Evolutionary conservation across 2,113 vertebrate species (phyloP).

Genomic region (Mugil cephalus): DNA sequence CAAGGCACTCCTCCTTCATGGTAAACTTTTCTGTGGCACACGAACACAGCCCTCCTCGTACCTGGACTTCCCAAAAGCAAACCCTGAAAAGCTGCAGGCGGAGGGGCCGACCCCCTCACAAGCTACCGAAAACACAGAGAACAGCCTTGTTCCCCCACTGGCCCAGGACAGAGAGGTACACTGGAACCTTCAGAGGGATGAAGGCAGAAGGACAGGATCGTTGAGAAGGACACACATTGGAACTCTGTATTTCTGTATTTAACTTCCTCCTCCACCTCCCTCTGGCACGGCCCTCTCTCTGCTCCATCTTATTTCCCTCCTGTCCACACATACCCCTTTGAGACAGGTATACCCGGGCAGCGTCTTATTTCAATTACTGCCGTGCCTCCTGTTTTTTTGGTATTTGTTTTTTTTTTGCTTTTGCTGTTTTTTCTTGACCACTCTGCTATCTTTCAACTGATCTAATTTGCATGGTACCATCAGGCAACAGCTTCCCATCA

Average conservation of each 20-base stretch:
- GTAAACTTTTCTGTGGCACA: constrained; percentile 68
- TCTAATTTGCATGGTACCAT: constrained; percentile 5
- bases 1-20: constrained; percentile 53
- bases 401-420: constrained; percentile 13
- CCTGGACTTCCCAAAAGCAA: constrained; percentile 43
- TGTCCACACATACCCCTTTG: constrained; percentile 41
- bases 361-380: not conserved
- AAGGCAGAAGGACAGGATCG: constrained; percentile 29
- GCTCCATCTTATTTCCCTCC: constrained; percentile 25
- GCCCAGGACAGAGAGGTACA: constrained; percentile 44
- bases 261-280: constrained; percentile 50
- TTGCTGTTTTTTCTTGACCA: constrained; percentile 27
- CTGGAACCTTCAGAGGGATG: constrained; percentile 60
- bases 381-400: not conserved
- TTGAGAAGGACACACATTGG: constrained; percentile 60
- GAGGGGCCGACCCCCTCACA: constrained; percentile 22
- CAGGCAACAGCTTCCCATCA: not conserved
- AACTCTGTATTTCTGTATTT: constrained; percentile 69
- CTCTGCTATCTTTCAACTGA: constrained; percentile 33
- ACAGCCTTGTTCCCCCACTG: constrained; percentile 64
- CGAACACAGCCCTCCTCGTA: constrained; percentile 48
- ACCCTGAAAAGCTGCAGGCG: constrained; percentile 31
- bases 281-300: constrained; percentile 14
- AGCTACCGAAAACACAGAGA: constrained; percentile 59
- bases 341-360: not conserved